Conservation (phyloP, 2,888 invertebrate species). For the Eristalinus aeneus region DNA sequence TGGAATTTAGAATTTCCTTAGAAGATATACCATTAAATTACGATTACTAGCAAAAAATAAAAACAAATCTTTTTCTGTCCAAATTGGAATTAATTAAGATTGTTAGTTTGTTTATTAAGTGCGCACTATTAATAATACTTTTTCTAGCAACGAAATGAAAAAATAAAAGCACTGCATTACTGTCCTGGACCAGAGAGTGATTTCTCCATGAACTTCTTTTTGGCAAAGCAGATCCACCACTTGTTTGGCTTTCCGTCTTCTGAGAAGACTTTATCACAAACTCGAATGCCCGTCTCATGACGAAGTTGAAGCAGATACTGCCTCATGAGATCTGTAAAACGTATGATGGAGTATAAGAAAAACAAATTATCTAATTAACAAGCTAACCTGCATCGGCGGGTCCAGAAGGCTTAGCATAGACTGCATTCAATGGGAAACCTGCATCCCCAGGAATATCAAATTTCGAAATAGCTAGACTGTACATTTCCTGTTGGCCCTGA, state of each 20-base stretch:
- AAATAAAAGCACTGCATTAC: conserved; percentile 66
- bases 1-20: background rate
- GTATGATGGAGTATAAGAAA: background rate
- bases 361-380: background rate
- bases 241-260: conserved; percentile 98
- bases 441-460: conserved; percentile 98
- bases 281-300: conserved; percentile 95
- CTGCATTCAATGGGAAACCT: conserved; percentile 96
- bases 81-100: conserved; percentile 39
- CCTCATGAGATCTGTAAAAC: conserved; percentile 90
- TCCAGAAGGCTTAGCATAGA: conserved; percentile 92
- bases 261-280: conserved; percentile 94
- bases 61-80: conserved; percentile 54
- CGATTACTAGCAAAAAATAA: conserved; percentile 48
- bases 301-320: conserved; percentile 96
- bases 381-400: conserved; percentile 89
- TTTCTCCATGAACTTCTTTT: conserved; percentile 99
- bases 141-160: conserved; percentile 25
- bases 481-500: conserved; percentile 97
- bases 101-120: conserved; percentile 1
- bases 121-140: conserved; percentile 7
- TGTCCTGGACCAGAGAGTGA: conserved; percentile 84
- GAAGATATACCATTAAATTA: background rate
- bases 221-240: conserved; percentile 99
- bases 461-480: conserved; percentile 94